Base-by-base conservation (phyloP, 2,888 invertebrate species). In the Rhagophthalmus giganteus region DNA sequence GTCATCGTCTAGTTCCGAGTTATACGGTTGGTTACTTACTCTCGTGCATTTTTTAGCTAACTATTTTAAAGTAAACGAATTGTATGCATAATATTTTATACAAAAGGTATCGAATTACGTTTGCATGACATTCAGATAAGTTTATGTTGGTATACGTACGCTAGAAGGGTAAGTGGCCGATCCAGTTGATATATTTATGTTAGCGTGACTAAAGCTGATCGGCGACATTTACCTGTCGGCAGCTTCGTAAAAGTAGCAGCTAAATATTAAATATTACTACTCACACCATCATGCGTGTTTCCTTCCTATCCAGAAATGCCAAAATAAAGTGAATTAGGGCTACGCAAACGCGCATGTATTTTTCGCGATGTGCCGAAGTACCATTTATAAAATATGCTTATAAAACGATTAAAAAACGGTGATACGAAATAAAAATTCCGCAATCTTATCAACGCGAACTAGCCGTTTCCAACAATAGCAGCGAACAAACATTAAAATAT, bases 161-260 rank as follows among this genome's bases (percentile, higher is more conserved):
- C 62, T 65, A 63, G 66, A 69, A 69, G 66, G 69, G 67, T 67
- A 66, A 68, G 64, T 65, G 64, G 59, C 58, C 57, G 66, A 66
- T 67, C 60, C 58, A 58, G 59, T 57, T 63, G 56, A 56, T 51
- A 52, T 55, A 66, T 67, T 66, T 54, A 59, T 54, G 55, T 54
- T 68, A 51, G 68, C 69, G 69, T 69, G 69, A 62, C 65, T 59
- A 58, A 46, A 42, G 57, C 56, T 57, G 60, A 66, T 64, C 66
- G 62, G 60, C 67, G 64, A 67, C 65, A 66, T 66, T 65, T 64
- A 65, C 61, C 63, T 68, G 67, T 68, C 67, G 63, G 62, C 67
- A 64, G 65, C 63, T 64, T 64, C 62, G 66, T 65, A 67, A 66
- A 63, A 58, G 58, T 63, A 59, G 60, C 62, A 63, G 60, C 58